Conservation (phyloP, 2,888 invertebrate species). For the Dorcus hopei region DNA sequence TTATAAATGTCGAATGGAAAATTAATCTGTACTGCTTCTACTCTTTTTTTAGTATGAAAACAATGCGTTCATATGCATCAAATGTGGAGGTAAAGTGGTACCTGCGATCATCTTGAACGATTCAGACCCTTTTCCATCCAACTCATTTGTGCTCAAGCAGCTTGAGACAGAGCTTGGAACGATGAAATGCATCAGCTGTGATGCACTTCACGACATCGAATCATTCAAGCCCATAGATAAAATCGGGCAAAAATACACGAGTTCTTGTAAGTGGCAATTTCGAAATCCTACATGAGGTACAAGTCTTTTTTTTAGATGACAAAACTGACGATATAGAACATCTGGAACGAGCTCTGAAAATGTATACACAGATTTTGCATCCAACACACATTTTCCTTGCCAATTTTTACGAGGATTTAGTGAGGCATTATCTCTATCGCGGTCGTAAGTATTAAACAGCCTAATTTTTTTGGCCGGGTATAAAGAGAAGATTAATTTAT, state of each 20-base stretch:
- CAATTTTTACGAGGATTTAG: neutral
- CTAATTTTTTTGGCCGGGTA: no score
- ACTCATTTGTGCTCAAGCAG: neutral
- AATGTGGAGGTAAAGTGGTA: conserved; percentile 2
- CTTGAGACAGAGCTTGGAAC: neutral
- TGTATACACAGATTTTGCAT: conserved; percentile 6
- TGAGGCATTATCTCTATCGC: conserved; percentile 1
- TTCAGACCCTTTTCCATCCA: neutral
- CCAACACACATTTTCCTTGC: conserved; percentile 5
- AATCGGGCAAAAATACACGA: neutral
- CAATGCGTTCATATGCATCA: conserved; percentile 7
- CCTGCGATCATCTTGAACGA: neutral
- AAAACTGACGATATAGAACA: neutral
- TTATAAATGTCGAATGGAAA: no score
- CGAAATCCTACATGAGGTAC: neutral
- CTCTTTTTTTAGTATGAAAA: neutral
- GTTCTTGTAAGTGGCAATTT: conserved; percentile 1
- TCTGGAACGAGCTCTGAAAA: conserved; percentile 1
- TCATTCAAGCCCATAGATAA: neutral
- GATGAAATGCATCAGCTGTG: conserved; percentile 1
- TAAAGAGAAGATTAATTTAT: no score
- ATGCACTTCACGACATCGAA: neutral
- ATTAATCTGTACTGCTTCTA: no score
- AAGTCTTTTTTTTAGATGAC: neutral
- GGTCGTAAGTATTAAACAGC: neutral